Percentiles rank a stretch among this genome's conserved stretches.
phyloP scores from a whole-genome alignment of 2,113 vertebrate species.

The Gymnobelideus leadbeateri region DNA sequence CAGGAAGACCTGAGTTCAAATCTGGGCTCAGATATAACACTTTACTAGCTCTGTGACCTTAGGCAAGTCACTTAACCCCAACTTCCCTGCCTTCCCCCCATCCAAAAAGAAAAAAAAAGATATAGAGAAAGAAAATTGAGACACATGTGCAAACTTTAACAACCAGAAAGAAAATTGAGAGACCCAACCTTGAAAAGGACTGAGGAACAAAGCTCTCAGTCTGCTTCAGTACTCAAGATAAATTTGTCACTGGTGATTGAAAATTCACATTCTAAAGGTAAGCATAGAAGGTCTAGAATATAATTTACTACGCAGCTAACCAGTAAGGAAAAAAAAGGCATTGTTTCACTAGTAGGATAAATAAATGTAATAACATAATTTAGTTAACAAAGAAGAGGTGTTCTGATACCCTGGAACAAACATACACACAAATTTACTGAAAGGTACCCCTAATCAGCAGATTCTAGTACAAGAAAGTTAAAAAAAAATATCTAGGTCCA shows the following conservation, averaged over 20 bases:
- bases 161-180: rapidly evolving
- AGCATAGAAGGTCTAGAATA: not conserved
- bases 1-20: too few species aligned
- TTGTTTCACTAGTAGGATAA: rapidly evolving
- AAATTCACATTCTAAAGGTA: not conserved
- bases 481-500: rapidly evolving
- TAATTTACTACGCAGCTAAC: rapidly evolving
- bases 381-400: not conserved
- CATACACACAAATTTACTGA: not conserved
- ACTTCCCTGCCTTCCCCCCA: too few species aligned
- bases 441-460: rapidly evolving
- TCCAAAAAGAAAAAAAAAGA: too few species aligned
- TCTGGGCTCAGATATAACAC: too few species aligned
- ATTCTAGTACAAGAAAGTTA: rapidly evolving
- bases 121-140: rapidly evolving
- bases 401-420: not conserved
- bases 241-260: rapidly evolving
- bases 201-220: rapidly evolving
- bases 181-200: rapidly evolving
- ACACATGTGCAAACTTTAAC: too few species aligned
- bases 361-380: rapidly evolving
- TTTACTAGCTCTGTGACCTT: too few species aligned
- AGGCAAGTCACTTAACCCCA: too few species aligned
- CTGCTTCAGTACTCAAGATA: rapidly evolving
- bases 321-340: rapidly evolving